Evolutionary conservation across 2,888 invertebrate species (phyloP), one percentile per base, ranked within the genome.

Genomic region (Zelleria hepariella): DNA sequence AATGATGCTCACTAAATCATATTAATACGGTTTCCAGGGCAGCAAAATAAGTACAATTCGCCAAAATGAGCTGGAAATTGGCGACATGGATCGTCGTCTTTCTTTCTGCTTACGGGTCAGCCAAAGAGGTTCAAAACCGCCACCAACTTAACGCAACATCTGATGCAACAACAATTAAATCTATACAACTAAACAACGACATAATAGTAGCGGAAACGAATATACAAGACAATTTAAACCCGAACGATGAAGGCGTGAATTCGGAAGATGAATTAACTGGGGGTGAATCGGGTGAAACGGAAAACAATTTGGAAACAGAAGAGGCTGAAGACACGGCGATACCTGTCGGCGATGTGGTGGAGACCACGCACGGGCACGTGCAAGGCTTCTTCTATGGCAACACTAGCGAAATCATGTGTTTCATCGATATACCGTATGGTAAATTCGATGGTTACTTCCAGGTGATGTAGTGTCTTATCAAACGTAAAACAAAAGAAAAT

Each of bases 401-500:
- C 18, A 27, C 55, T 1, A 18, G 23, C 18, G 24, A 54, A 7
- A 54, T 62, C 10, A 18, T 51, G 15, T 54, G 59, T 6, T 62
- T 20, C 42, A 24, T 56, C 20, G 62, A 62, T n/a, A 59, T 85
- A 64, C 81, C 82, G 0, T 85, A 85, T 55, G 85, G 82, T 61
- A 62, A 64, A 48, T 72, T 76, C 58, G 60, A 57, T 3, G 60
- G 62, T 42, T 23, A 51, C 21, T 8, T 51, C 18, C 51, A 49
- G 48, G 20, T 49, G 48, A 18, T 49, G n/a, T 2, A 49, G 4
- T 20, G n/a, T 6, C n/a, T 15, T 48, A 5, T 48, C n/a, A 26
- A 26, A 24, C 15, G 15, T 24, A 25, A 2, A 47, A 24, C 24
- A 10, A 57, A 25, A 21, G 1, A 53, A 24, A 53, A 53, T 8